A percentile compares a stretch with the other conserved stretches of the same genome.
Evolutionary conservation across 2,113 vertebrate genomes (phyloP).

Genomic region (Brienomyrus longianalis): DNA sequence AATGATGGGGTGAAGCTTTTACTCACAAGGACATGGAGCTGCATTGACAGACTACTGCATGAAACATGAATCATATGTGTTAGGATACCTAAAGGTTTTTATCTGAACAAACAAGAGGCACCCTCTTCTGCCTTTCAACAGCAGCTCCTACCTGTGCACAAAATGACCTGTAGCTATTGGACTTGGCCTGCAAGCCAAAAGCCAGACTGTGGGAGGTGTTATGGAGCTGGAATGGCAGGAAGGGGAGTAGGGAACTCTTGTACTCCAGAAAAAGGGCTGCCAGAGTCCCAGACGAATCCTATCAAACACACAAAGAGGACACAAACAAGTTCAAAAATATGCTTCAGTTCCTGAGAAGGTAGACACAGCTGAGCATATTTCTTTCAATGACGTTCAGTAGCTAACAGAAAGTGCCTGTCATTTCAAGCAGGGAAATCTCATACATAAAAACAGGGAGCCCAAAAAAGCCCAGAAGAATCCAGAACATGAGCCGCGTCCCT

Average conservation of each 20-base stretch:
- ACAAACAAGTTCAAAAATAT: background rate
- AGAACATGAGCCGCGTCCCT: background rate
- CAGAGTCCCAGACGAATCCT: constrained; percentile 74
- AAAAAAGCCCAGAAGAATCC: background rate
- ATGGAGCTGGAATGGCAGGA: constrained; percentile 77
- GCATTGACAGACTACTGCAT: background rate
- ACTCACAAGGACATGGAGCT: background rate
- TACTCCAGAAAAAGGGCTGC: constrained; percentile 77
- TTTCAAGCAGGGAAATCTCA: constrained; percentile 2
- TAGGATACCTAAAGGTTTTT: background rate
- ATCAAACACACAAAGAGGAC: background rate
- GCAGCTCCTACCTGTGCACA: constrained; percentile 73
- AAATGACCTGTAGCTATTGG: constrained; percentile 79
- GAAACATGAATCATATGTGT: background rate
- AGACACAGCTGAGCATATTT: background rate
- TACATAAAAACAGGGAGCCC: background rate
- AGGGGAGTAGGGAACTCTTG: constrained; percentile 66
- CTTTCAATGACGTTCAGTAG: background rate
- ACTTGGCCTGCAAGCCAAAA: constrained; percentile 76
- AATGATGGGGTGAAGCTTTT: background rate
- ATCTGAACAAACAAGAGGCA: background rate
- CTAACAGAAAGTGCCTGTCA: background rate
- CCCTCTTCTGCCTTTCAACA: background rate
- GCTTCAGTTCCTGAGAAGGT: background rate
- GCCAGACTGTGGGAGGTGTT: constrained; percentile 65